These are phyloP conservation scores for Drosophila cognata DNA, from an alignment of 2,888 invertebrate species.

Conservation along the genomic window DNA sequence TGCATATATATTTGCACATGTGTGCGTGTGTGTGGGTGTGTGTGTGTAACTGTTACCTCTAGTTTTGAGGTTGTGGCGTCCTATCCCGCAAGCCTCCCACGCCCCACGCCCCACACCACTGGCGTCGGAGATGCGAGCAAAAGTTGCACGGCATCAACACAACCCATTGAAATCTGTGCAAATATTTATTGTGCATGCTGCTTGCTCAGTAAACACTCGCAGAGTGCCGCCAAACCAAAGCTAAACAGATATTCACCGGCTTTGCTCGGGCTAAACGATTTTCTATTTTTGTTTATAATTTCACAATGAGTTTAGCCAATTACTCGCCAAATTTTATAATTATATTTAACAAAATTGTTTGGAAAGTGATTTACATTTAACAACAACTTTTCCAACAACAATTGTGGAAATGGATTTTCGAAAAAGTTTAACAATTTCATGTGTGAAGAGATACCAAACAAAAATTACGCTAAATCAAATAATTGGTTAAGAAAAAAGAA, in stretches of 20 bases:
- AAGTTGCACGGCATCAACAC: conserved; percentile 42
- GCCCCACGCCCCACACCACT: background rate
- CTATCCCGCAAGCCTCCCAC: background rate
- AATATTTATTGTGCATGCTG: conserved; percentile 58
- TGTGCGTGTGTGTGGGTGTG: conserved; percentile 19
- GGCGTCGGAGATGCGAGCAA: conserved; percentile 30
- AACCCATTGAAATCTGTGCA: conserved; percentile 61
- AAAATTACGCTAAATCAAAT: background rate
- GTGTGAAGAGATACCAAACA: background rate
- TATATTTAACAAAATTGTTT: background rate
- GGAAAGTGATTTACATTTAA: background rate
- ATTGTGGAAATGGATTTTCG: background rate
- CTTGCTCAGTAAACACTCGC: conserved; percentile 28
- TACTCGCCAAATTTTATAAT: background rate
- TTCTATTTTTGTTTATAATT: background rate
- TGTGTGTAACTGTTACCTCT: conserved; percentile 24
- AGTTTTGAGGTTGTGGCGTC: conserved; percentile 40
- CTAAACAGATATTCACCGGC: background rate
- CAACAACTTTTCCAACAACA: background rate
- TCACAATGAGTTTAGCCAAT: background rate
- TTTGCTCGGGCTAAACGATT: background rate
- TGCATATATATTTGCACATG: background rate
- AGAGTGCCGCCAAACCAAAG: background rate
- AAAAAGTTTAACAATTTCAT: background rate
- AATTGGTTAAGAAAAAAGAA: background rate